Conservation (phyloP, 2,888 invertebrate species). For the Drosophila tanythrix region DNA sequence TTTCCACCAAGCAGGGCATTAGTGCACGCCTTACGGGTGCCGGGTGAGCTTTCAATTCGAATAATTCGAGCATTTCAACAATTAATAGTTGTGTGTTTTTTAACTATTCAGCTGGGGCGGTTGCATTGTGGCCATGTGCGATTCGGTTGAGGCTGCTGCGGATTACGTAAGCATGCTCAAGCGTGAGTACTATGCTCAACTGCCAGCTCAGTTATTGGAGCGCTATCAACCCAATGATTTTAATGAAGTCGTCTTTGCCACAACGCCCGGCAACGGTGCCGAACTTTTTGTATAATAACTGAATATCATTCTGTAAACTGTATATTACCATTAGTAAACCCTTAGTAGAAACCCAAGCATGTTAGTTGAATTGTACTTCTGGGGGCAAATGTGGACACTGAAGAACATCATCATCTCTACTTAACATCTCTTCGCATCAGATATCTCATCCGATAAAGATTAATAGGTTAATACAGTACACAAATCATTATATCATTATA, state of each 20-base stretch:
- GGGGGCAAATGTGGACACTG: background rate
- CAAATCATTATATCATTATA: conserved; percentile 28
- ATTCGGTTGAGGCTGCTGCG: conserved; percentile 87
- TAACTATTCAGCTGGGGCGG: conserved; percentile 93
- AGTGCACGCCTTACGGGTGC: conserved; percentile 98
- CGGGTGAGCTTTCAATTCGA: conserved; percentile 86
- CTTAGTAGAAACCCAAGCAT: conserved; percentile 25
- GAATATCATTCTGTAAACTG: conserved; percentile 9
- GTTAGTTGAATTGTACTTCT: background rate
- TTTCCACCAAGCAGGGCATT: conserved; percentile 89
- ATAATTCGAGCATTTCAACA: background rate
- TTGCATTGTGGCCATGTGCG: conserved; percentile 91
- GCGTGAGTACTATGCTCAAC: conserved; percentile 88
- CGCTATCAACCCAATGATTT: conserved; percentile 85
- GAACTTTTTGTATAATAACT: conserved; percentile 73
- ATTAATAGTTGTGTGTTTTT: too few species aligned
- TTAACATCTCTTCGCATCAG: background rate
- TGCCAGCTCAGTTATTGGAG: conserved; percentile 84
- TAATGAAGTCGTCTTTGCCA: conserved; percentile 89
- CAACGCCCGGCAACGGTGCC: conserved; percentile 85
- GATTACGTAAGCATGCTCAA: conserved; percentile 89
- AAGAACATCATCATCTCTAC: background rate
- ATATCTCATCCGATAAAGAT: background rate
- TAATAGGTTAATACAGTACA: conserved; percentile 24
- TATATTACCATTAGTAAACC: conserved; percentile 46